Base-by-base conservation (phyloP, 2,113 vertebrate species). In the Motacilla tschutschensis region DNA sequence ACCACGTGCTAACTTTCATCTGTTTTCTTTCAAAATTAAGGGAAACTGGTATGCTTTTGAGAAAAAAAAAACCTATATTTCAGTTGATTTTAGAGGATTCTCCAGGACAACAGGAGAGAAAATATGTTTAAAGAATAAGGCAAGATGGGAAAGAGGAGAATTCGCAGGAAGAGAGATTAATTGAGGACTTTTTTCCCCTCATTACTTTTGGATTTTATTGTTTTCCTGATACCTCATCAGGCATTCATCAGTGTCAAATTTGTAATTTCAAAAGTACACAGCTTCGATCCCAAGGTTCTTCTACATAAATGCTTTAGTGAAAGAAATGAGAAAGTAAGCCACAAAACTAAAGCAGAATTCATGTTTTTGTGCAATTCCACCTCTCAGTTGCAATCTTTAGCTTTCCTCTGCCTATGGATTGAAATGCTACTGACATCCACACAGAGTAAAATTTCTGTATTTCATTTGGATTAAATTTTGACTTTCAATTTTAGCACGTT, bases 401-500 rank as follows among this genome's bases (percentile, higher is more conserved):
- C 28, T 50, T 58, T 54, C 17, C 22, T 38, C 26, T 5, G 2
- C 24, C 25, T 46, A n/a, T 0, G 3, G 33, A 58, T 3, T 40
- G 65, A 86, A 80, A 70, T 17, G 44, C 24, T 62, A 33, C 26
- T 44, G 28, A 51, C 41, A 65, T 9, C 14, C 5, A 69, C 10
- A 48, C 4, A 46, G 0, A 44, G 8, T 20, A 85, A 87, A 69
- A 60, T 64, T 28, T 72, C 29, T 57, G 18, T 40, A 58, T 58
- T 73, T 58, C 14, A 80, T 48, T 91, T 79, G 20, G n/a, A 67
- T 73, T 79, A 36, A 64, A 76, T 62, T 69, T 90, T 65, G 21
- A 57, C 43, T 89, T 92, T 81, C 50, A 74, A 67, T 69, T 91
- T 85, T 64, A 14, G 35, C 33, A 79, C 9, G 8, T 90, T 64